Percentiles rank a stretch among this genome's conserved stretches.
These are phyloP conservation scores for Sphenodon punctatus DNA, from an alignment of 2,797 vertebrate species.

Conservation along the genomic window DNA sequence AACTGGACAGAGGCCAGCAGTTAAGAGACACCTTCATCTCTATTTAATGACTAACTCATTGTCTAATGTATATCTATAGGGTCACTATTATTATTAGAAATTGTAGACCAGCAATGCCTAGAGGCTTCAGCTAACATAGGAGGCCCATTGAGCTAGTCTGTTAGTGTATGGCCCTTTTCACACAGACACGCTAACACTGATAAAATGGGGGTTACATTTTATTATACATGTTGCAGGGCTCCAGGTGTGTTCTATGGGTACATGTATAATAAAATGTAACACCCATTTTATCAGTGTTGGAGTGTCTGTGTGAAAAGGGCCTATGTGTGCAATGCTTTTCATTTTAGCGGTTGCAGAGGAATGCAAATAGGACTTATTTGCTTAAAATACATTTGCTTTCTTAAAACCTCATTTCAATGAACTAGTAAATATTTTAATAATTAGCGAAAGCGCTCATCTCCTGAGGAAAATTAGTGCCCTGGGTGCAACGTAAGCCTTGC, in stretches of 20 bases:
- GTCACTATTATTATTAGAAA: background rate
- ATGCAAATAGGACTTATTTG: background rate
- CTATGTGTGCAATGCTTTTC: background rate
- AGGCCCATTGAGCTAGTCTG: background rate
- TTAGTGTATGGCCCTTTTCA: too few relatives aligned
- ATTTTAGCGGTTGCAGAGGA: background rate
- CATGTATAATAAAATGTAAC: too few relatives aligned
- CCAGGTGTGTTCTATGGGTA: too few relatives aligned
- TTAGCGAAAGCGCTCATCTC: background rate
- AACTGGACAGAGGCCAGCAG: too few relatives aligned
- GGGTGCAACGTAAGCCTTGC: background rate
- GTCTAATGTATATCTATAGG: too few relatives aligned
- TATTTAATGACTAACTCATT: background rate
- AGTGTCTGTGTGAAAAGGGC: too few relatives aligned
- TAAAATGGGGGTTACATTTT: too few relatives aligned
- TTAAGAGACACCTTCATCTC: too few relatives aligned
- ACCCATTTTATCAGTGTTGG: too few relatives aligned
- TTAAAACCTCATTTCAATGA: background rate
- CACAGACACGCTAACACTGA: too few relatives aligned
- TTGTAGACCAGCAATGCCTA: background rate
- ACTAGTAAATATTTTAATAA: background rate
- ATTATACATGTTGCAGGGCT: too few relatives aligned
- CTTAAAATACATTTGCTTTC: too few relatives aligned
- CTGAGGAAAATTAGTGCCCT: background rate
- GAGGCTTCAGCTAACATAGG: background rate